Percentiles rank a stretch among this genome's conserved stretches.
Conservation (phyloP, 37 sponge, comb jelly and placozoan species). For the Amphimedon queenslandica region DNA sequence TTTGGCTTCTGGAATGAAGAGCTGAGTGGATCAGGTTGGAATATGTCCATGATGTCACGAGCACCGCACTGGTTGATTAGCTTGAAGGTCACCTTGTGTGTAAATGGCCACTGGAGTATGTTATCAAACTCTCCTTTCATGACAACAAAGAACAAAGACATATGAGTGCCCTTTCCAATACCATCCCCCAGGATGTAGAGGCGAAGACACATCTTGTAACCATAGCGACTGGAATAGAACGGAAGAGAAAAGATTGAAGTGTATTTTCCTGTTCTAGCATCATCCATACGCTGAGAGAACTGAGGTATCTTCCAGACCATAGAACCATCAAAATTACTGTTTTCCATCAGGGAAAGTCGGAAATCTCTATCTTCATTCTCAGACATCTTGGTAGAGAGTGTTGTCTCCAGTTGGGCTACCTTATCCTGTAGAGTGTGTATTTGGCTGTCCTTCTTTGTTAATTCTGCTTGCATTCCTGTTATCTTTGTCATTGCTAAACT, state of each 20-base stretch:
- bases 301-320: conserved; percentile 79
- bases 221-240: conserved; percentile 71
- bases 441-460: conserved; percentile 14
- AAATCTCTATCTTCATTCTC: conserved; percentile 71
- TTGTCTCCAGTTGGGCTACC: conserved; percentile 37
- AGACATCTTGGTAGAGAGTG: conserved; percentile 18
- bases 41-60: conserved; percentile 60
- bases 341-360: conserved; percentile 65
- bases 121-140: conserved; percentile 85
- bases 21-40: conserved; percentile 80
- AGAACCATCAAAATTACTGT: conserved; percentile 53
- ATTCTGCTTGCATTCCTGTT: conserved; percentile 4
- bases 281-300: conserved; percentile 58
- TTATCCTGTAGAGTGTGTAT: conserved; percentile 9
- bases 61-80: conserved; percentile 64
- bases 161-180: conserved; percentile 60
- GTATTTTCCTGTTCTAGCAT: conserved; percentile 66
- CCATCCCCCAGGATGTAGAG: conserved; percentile 82
- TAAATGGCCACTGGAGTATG: conserved; percentile 78
- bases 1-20: conserved; percentile 64
- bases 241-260: conserved; percentile 78
- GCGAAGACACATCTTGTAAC: conserved; percentile 83
- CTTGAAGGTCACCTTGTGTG: conserved; percentile 63
- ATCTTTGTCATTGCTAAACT: too few relatives aligned
- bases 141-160: conserved; percentile 76